phyloP scores from a whole-genome alignment of 2,888 invertebrate genomes.

The Ophioninae sp. region DNA sequence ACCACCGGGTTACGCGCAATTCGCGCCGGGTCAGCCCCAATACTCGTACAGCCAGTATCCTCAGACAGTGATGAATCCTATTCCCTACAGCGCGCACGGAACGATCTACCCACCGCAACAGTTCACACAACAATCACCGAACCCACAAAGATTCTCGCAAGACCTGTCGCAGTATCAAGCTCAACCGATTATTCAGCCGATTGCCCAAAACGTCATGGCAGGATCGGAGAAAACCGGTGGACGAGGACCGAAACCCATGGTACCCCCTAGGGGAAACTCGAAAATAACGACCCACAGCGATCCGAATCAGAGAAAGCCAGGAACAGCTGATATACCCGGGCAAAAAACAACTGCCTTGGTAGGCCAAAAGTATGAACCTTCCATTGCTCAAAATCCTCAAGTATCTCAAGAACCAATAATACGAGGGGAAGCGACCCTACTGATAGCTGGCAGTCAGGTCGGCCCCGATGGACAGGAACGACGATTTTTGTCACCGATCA shows the following conservation, averaged over 20 bases:
- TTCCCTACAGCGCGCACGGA: conserved; percentile 74
- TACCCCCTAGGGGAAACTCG: conserved; percentile 78
- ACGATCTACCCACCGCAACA: conserved; percentile 74
- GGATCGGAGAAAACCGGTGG: conserved; percentile 70
- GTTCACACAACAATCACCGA: conserved; percentile 76
- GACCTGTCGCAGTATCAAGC: conserved; percentile 77
- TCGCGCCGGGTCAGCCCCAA: conserved; percentile 68
- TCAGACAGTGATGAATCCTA: conserved; percentile 76
- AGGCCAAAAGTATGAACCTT: conserved; percentile 57
- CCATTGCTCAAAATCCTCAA: conserved; percentile 55
- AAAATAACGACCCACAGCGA: conserved; percentile 78
- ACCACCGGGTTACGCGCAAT: conserved; percentile 70
- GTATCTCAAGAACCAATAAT: conserved; percentile 68
- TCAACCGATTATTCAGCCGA: conserved; percentile 79
- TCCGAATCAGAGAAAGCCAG: conserved; percentile 73
- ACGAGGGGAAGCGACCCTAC: conserved; percentile 67
- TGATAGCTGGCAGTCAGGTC: conserved; percentile 64
- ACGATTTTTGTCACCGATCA: conserved; percentile 71
- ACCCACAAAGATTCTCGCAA: conserved; percentile 78
- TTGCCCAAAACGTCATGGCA: conserved; percentile 76
- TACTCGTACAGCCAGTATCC: conserved; percentile 77
- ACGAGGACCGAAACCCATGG: conserved; percentile 79
- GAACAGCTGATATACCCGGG: conserved; percentile 70
- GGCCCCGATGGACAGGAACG: conserved; percentile 70
- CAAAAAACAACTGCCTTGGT: conserved; percentile 38